Percentiles rank a stretch among this genome's conserved stretches.
phyloP scores from a whole-genome alignment of 2,113 vertebrate genomes.

The Pseudopodoces humilis region DNA sequence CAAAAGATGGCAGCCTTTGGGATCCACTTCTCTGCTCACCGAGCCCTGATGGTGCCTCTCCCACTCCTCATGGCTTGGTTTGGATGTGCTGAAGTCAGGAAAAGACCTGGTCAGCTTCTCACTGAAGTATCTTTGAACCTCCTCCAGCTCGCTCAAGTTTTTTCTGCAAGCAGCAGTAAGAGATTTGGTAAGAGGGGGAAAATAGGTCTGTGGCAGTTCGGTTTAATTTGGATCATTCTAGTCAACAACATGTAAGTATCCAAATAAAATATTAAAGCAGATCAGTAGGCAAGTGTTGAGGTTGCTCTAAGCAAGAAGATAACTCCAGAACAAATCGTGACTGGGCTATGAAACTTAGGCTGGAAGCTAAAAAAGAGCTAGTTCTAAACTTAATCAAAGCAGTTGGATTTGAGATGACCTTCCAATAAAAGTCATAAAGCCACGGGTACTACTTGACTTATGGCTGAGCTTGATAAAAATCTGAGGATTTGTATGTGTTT shows the following conservation, averaged over 20 bases:
- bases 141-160: constrained; percentile 91
- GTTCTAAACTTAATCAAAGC: background rate
- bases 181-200: background rate
- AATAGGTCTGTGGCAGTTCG: background rate
- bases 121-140: constrained; percentile 91
- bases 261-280: background rate
- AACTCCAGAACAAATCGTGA: background rate
- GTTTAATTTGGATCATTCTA: background rate
- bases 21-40: background rate
- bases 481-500: background rate
- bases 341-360: background rate
- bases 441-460: background rate
- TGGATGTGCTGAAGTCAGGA: constrained; percentile 30
- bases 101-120: constrained; percentile 83
- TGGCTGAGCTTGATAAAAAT: background rate
- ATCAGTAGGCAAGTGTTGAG: background rate
- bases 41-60: background rate
- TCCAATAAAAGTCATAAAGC: background rate
- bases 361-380: background rate
- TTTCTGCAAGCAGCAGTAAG: constrained; percentile 71
- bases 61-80: background rate
- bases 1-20: constrained; percentile 58
- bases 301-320: background rate
- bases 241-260: background rate
- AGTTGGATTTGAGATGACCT: background rate